Base-by-base conservation (phyloP, 2,888 invertebrate species). In the Harpalus rubripes region DNA sequence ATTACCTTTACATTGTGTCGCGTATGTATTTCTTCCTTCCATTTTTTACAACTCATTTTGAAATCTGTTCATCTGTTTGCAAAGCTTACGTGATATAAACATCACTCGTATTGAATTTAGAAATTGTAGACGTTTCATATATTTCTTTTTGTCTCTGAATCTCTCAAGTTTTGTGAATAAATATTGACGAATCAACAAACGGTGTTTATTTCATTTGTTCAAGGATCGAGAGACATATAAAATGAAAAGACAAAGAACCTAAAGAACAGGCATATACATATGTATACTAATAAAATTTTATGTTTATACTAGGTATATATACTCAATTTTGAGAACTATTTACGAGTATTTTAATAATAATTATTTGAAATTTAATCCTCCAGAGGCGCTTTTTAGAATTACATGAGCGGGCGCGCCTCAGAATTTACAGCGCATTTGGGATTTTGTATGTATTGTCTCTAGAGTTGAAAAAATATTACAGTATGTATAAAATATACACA, bases 71-170 rank as follows among this genome's bases (percentile, higher is more conserved):
- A 10, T 52, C 10, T 52, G 44, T 52, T 52, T 52, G 44, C 44
- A 8, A 4, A 52, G 12, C 12, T 52, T 8, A 52, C 44, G 44
- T 52, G 44, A 8, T 12, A 12, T 12, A 52, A 52, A 52, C 44
- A 52, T 52, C 8, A 12, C 44, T 52, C 44, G 44, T 52, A 52
- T 52, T 52, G 44, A 52, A 52, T 52, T 52, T 52, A 12, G 44
- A 52, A 59, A 59, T 59, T 59, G 44, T 52, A 52, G 10, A 52
- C 44, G 44, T 52, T 52, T 52, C 44, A 52, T 52, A 52, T 52
- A 52, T 52, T 52, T 52, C 44, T 52, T 52, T 52, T 52, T 52
- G 44, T 52, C 10, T 52, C 44, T 5, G 44, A 52, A 52, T 52
- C 44, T 52, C 44, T 52, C 6, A 10, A 8, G 10, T 52, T 52